Evolutionary conservation across 2,888 invertebrate genomes (phyloP).

Genomic region (Thereva unica): DNA sequence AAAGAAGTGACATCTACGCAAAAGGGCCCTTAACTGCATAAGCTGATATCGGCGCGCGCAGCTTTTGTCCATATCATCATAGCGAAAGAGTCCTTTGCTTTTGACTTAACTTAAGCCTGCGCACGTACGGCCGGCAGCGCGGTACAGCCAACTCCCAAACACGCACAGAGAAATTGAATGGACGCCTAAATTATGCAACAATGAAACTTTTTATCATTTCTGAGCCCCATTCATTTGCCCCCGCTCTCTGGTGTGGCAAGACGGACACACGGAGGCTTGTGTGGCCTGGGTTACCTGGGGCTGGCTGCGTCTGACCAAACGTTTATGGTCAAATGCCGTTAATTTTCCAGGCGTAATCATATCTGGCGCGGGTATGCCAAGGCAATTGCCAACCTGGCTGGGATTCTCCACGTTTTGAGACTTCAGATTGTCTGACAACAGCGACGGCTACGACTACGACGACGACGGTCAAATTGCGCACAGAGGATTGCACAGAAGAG

Average conservation of each 20-base stretch:
- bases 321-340: slow-evolving; percentile 42
- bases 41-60: not conserved
- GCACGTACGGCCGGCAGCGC: too few relatives aligned
- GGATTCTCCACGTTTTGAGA: slow-evolving; percentile 18
- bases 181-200: slow-evolving; percentile 42
- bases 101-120: not conserved
- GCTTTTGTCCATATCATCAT: not conserved
- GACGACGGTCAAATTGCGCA: not conserved
- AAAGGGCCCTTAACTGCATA: not conserved
- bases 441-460: slow-evolving; percentile 7
- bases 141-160: slow-evolving; percentile 6
- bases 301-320: slow-evolving; percentile 30
- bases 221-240: slow-evolving; percentile 31
- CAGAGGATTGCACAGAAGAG: too few relatives aligned
- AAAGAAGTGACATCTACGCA: slow-evolving; percentile 23
- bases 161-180: slow-evolving; percentile 39
- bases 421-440: slow-evolving; percentile 24
- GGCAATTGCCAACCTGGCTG: slow-evolving; percentile 14
- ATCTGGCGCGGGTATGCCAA: slow-evolving; percentile 20
- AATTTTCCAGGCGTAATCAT: slow-evolving; percentile 41
- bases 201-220: slow-evolving; percentile 40
- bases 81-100: slow-evolving; percentile 3
- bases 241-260: slow-evolving; percentile 3
- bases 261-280: too few relatives aligned
- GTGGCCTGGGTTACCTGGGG: not conserved